Conservation (phyloP, 2,113 vertebrate genomes). For the Phrynosoma platyrhinos region DNA sequence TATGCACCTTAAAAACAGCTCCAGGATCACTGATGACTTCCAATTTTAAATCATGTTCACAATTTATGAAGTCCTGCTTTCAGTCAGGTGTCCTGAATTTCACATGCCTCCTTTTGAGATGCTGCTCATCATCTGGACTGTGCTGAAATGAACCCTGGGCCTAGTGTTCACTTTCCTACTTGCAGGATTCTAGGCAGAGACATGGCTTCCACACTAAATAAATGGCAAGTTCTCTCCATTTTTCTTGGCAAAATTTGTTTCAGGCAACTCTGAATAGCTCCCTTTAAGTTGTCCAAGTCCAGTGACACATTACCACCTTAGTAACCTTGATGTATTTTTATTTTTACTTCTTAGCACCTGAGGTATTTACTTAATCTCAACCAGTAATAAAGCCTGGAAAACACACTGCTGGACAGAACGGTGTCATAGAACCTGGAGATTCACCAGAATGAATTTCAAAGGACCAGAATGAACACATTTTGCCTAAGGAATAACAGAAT, state of each 20-base stretch:
- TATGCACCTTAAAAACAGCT: too few species aligned
- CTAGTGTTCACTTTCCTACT: fast-evolving
- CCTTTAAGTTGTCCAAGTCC: not conserved
- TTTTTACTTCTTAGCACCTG: not conserved
- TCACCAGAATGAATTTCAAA: not conserved
- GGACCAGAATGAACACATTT: not conserved
- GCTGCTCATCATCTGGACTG: not conserved
- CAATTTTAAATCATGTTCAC: not conserved
- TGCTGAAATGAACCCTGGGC: not conserved
- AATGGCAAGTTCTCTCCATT: not conserved
- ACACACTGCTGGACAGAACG: not conserved
- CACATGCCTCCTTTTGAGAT: not conserved
- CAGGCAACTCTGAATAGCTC: not conserved
- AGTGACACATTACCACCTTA: not conserved
- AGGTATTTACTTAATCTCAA: not conserved
- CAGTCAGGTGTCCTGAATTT: not conserved
- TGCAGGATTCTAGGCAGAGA: not conserved
- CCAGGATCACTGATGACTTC: not conserved
- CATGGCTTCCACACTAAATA: not conserved
- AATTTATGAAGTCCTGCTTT: not conserved
- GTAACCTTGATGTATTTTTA: not conserved
- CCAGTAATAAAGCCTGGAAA: not conserved
- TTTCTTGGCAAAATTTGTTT: not conserved
- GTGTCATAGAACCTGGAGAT: not conserved
- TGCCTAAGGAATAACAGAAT: not conserved